Conservation (phyloP, 2,888 invertebrate genomes). For the Clepsis dumicolana region DNA sequence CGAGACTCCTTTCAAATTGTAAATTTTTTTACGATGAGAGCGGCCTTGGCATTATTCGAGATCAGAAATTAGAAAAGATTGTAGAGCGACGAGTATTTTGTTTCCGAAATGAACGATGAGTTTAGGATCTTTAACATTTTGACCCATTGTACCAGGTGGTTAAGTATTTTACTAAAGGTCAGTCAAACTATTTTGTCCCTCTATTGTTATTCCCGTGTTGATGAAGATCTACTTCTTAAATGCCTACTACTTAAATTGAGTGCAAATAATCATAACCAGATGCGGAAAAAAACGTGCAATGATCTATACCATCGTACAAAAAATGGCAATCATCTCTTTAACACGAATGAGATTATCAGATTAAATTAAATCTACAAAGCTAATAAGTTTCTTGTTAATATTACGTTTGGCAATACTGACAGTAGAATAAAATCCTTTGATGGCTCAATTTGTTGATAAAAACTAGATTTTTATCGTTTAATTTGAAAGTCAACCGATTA, state of each 20-base stretch:
- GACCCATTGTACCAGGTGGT: constrained; percentile 10
- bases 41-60: constrained; percentile 49
- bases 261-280: not conserved
- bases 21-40: constrained; percentile 52
- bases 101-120: constrained; percentile 17
- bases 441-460: constrained; percentile 50
- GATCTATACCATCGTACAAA: constrained; percentile 10
- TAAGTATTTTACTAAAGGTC: not conserved
- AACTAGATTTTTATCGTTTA: constrained; percentile 48
- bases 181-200: not conserved
- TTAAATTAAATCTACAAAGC: constrained; percentile 50
- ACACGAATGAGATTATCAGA: constrained; percentile 48
- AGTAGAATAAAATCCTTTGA: constrained; percentile 45
- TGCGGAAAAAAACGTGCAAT: not conserved
- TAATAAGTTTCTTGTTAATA: constrained; percentile 50
- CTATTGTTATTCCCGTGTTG: not conserved
- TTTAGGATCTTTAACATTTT: constrained; percentile 26
- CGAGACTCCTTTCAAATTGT: constrained; percentile 44
- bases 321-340: constrained; percentile 40
- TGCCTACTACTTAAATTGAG: not conserved
- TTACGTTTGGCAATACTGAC: constrained; percentile 40
- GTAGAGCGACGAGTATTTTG: constrained; percentile 15
- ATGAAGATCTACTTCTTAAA: not conserved
- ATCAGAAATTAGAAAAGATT: constrained; percentile 42
- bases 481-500: constrained; percentile 46